These are phyloP conservation scores for Hydrophis major DNA, from an alignment of 2,797 vertebrate species.

Conservation along the genomic window DNA sequence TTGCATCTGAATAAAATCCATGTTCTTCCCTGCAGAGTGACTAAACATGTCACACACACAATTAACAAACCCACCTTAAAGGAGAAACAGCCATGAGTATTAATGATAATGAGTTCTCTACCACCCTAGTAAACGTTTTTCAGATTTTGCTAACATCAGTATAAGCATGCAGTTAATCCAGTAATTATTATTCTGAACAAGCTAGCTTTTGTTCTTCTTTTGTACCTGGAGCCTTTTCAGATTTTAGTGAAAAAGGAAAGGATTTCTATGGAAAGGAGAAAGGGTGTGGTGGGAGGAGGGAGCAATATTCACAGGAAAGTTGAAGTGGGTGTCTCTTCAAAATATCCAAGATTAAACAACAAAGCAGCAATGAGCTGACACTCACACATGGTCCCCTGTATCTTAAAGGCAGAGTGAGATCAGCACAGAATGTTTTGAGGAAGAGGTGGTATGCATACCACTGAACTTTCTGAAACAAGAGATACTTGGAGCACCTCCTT, in stretches of 20 bases:
- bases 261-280: neutral
- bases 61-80: conserved; percentile 20
- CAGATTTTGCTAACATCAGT: conserved; percentile 31
- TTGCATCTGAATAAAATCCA: conserved; percentile 19
- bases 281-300: neutral
- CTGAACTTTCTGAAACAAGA: neutral
- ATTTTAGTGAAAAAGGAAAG: neutral
- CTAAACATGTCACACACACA: conserved; percentile 16
- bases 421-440: neutral
- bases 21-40: neutral
- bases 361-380: neutral
- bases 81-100: conserved; percentile 3
- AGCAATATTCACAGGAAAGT: neutral
- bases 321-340: neutral
- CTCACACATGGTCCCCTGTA: neutral
- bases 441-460: neutral
- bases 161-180: conserved; percentile 32
- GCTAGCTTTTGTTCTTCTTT: conserved; percentile 12
- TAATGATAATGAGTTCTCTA: conserved; percentile 31
- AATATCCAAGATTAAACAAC: neutral
- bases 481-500: neutral
- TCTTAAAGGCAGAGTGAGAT: neutral
- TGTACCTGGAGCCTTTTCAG: conserved; percentile 2
- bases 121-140: conserved; percentile 28
- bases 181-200: conserved; percentile 24